These are phyloP conservation scores for Anodontia alba DNA, from an alignment of 2,888 invertebrate species.

Conservation along the genomic window DNA sequence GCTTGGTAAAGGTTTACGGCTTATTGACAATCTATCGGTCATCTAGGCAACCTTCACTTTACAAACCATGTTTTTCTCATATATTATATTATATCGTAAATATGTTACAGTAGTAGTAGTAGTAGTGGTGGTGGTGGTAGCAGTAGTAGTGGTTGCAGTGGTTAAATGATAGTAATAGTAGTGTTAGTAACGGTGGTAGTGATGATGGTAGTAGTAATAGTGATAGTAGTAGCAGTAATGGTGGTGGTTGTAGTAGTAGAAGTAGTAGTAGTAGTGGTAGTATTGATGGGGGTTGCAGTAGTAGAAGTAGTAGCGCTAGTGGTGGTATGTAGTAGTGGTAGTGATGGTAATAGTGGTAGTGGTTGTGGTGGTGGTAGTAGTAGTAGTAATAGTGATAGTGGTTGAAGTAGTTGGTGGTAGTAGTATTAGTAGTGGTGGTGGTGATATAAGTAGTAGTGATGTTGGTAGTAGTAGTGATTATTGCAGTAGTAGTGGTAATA, in stretches of 20 bases:
- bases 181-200: neutral
- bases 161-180: neutral
- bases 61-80: too few relatives aligned
- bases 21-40: too few relatives aligned
- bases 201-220: neutral
- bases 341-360: neutral
- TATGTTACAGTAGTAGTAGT: neutral
- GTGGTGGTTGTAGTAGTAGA: constrained; percentile 3
- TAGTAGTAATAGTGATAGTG: neutral
- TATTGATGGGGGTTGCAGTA: neutral
- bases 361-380: neutral
- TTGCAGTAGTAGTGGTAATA: neutral
- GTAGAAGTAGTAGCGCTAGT: neutral
- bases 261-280: constrained; percentile 1
- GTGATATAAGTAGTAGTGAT: neutral
- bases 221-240: neutral
- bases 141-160: neutral
- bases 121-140: constrained; percentile 14
- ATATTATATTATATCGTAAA: too few relatives aligned
- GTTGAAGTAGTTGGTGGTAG: neutral
- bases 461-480: neutral
- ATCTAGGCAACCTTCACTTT: too few relatives aligned
- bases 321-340: neutral
- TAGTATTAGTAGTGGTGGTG: neutral
- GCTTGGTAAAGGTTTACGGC: too few relatives aligned